A percentile compares a stretch with the other conserved stretches of the same genome.
These are phyloP conservation scores for Martes martes DNA, from an alignment of 2,113 vertebrate species.

Conservation along the genomic window DNA sequence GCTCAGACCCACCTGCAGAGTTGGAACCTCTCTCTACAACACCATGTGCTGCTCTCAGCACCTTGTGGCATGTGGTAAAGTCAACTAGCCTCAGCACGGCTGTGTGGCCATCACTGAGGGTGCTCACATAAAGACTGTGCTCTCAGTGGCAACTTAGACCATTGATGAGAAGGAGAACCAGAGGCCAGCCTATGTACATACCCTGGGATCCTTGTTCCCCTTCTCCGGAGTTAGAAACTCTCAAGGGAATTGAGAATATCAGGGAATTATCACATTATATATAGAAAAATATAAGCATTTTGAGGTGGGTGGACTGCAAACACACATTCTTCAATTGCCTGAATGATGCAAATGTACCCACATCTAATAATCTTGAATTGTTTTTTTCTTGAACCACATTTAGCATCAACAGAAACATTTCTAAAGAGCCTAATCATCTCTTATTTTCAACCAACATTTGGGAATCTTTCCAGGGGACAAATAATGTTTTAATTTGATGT, in stretches of 20 bases:
- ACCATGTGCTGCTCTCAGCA: not conserved
- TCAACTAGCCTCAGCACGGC: not conserved
- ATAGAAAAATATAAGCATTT: conserved; percentile 15
- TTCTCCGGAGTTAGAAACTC: not conserved
- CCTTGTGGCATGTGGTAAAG: not conserved
- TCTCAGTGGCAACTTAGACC: not conserved
- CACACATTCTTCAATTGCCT: conserved; percentile 1
- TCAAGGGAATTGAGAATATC: not conserved
- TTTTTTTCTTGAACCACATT: conserved; percentile 49
- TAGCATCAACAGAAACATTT: conserved; percentile 50
- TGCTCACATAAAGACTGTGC: not conserved
- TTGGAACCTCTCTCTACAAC: conserved; percentile 15
- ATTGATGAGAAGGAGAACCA: not conserved
- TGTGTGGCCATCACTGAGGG: not conserved
- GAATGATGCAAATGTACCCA: conserved; percentile 15
- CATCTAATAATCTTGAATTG: conserved; percentile 41
- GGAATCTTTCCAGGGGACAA: conserved; percentile 47
- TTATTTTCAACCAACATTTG: conserved; percentile 37
- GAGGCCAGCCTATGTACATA: not conserved
- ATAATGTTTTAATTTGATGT: conserved; percentile 51
- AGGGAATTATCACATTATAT: not conserved
- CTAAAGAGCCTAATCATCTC: conserved; percentile 27
- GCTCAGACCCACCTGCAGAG: conserved; percentile 52
- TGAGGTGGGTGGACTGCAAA: conserved; percentile 3
- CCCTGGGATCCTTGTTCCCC: not conserved